phyloP scores from a whole-genome alignment of 2,888 invertebrate species.

The Leptinotarsa tumamoca region DNA sequence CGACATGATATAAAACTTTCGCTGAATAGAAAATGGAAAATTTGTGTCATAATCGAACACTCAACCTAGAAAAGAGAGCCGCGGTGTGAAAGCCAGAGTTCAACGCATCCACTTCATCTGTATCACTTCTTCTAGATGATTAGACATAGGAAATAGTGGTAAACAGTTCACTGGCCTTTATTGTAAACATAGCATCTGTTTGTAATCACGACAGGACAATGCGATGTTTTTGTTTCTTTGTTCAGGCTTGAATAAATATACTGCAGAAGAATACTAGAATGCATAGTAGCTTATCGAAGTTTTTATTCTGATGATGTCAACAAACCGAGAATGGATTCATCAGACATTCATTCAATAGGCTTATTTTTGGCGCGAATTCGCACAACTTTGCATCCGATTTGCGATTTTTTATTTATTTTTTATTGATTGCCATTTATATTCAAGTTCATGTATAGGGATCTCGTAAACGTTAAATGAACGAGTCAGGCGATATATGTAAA shows the following conservation, averaged over 20 bases:
- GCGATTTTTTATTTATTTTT: too few species aligned
- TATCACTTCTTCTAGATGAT: constrained; percentile 23
- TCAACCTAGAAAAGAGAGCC: constrained; percentile 7
- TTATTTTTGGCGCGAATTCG: background rate
- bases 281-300: constrained; percentile 19
- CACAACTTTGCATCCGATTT: too few species aligned
- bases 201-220: constrained; percentile 33
- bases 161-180: constrained; percentile 29
- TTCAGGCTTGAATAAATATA: constrained; percentile 28
- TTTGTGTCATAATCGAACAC: background rate
- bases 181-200: constrained; percentile 34
- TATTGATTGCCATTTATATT: too few species aligned
- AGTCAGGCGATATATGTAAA: too few species aligned
- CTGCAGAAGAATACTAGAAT: constrained; percentile 7
- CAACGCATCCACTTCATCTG: constrained; percentile 17
- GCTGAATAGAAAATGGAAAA: background rate
- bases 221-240: constrained; percentile 33
- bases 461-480: too few species aligned
- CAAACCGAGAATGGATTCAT: constrained; percentile 3
- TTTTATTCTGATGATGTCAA: constrained; percentile 18
- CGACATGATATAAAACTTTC: background rate
- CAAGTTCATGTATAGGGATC: too few species aligned
- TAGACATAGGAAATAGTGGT: constrained; percentile 26
- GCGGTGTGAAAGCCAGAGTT: background rate
- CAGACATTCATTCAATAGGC: background rate